These are phyloP conservation scores for Leptopilina clavipes DNA, from an alignment of 1,140 invertebrate species.

Conservation along the genomic window DNA sequence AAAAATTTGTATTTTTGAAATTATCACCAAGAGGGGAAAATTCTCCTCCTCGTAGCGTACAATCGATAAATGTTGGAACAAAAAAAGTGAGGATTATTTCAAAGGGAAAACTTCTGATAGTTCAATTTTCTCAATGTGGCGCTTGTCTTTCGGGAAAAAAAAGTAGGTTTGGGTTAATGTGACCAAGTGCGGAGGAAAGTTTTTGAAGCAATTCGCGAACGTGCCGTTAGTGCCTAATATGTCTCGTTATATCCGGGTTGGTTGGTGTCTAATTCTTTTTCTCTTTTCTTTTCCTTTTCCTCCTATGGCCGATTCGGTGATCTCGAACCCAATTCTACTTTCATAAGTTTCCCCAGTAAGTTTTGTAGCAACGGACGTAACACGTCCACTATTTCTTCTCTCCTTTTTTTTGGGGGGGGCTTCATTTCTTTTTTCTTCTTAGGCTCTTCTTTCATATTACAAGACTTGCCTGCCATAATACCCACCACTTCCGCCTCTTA, in stretches of 20 bases:
- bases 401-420: background rate
- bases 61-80: slow-evolving; percentile 11
- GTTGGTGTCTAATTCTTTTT: slow-evolving; percentile 48
- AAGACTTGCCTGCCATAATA: background rate
- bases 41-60: background rate
- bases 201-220: slow-evolving; percentile 65
- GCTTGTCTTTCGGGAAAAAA: slow-evolving; percentile 48
- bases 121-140: slow-evolving; percentile 64
- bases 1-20: no score
- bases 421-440: slow-evolving; percentile 1
- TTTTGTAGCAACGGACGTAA: slow-evolving; percentile 62
- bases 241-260: slow-evolving; percentile 64
- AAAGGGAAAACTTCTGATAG: slow-evolving; percentile 66
- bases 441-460: background rate
- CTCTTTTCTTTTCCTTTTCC: slow-evolving; percentile 27
- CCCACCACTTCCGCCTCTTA: slow-evolving; percentile 11
- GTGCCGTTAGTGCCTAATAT: slow-evolving; percentile 68
- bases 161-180: slow-evolving; percentile 59
- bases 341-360: slow-evolving; percentile 64
- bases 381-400: slow-evolving; percentile 30
- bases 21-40: no score
- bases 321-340: slow-evolving; percentile 63
- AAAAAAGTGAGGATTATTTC: slow-evolving; percentile 51
- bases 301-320: background rate
- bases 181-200: slow-evolving; percentile 54